Conservation (phyloP, 2,113 vertebrate species). For the Malaclemys terrapin region DNA sequence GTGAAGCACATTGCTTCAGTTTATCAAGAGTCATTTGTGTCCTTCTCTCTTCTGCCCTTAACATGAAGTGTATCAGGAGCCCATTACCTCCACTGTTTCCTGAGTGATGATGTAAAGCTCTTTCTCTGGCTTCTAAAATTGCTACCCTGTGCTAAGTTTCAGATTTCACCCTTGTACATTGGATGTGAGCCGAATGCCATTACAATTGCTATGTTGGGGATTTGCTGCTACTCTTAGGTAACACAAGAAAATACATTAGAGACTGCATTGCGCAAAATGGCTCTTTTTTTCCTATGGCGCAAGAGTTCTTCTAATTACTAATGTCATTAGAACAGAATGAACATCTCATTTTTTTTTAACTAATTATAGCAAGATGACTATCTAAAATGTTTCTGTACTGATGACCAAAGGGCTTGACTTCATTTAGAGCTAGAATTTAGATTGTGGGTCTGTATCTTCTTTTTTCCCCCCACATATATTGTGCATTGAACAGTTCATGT, state of each 20-base stretch:
- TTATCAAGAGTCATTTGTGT: not conserved
- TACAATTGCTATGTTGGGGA: slow-evolving; percentile 43
- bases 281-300: not conserved
- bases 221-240: slow-evolving; percentile 67
- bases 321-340: not conserved
- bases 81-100: not conserved
- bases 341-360: not conserved
- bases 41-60: not conserved
- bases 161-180: slow-evolving; percentile 42
- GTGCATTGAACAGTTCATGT: not conserved
- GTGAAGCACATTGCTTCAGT: not conserved
- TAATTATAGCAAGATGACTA: not conserved
- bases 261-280: slow-evolving; percentile 14
- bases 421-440: not conserved
- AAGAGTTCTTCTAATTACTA: slow-evolving; percentile 50
- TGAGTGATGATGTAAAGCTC: not conserved
- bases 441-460: not conserved
- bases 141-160: slow-evolving; percentile 44
- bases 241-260: slow-evolving; percentile 16
- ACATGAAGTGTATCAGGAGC: slow-evolving; percentile 5
- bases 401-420: not conserved
- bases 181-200: slow-evolving; percentile 29
- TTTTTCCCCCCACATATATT: not conserved
- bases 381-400: not conserved
- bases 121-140: slow-evolving; percentile 44